phyloP scores from a whole-genome alignment of 2,797 vertebrate species.

The Peromyscus melanophrys region DNA sequence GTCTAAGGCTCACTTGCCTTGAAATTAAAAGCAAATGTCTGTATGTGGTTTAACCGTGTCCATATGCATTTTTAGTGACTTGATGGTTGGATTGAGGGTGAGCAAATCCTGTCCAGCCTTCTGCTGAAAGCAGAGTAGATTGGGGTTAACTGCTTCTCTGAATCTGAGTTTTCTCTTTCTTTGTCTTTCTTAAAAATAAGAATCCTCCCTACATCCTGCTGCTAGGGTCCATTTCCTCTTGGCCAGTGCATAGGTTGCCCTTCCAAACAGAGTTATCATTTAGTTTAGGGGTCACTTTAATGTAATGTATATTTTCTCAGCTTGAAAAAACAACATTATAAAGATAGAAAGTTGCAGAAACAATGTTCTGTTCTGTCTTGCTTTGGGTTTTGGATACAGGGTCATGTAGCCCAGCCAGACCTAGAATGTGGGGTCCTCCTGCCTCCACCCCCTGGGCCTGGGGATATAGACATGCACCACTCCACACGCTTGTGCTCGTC shows the following conservation, averaged over 20 bases:
- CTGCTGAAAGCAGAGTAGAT: conserved; percentile 54
- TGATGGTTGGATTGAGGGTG: conserved; percentile 69
- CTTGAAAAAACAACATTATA: conserved; percentile 57
- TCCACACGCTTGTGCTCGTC: not conserved
- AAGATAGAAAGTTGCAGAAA: not conserved
- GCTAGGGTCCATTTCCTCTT: conserved; percentile 30
- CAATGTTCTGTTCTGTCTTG: not conserved
- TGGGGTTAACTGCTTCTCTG: not conserved
- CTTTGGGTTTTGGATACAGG: not conserved
- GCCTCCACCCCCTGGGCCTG: not conserved
- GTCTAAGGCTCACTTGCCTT: conserved; percentile 72
- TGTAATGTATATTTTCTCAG: not conserved
- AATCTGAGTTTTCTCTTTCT: not conserved
- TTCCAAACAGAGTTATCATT: conserved; percentile 57
- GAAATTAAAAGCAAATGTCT: conserved; percentile 76
- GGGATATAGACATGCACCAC: not conserved
- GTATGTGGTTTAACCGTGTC: conserved; percentile 58
- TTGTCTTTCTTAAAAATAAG: conserved; percentile 13
- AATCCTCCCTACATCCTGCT: not conserved
- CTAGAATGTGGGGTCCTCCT: not conserved
- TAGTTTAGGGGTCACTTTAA: conserved; percentile 56
- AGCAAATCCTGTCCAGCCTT: conserved; percentile 59
- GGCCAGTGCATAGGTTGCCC: not conserved
- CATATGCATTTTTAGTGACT: conserved; percentile 60
- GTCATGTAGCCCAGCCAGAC: not conserved